Conservation (phyloP, 1,140 invertebrate species). For the Phocides pigmalion region DNA sequence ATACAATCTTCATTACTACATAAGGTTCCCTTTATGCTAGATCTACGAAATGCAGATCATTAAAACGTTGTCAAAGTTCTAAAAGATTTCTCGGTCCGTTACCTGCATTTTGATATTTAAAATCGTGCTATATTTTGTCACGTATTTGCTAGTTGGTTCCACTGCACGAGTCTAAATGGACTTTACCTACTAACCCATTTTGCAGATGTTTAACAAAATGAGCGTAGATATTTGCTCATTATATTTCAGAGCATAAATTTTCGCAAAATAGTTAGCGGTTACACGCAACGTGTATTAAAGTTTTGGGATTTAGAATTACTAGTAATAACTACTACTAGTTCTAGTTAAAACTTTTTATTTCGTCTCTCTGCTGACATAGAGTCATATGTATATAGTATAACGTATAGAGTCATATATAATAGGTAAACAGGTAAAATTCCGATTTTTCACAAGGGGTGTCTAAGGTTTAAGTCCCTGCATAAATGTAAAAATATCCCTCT, state of each 20-base stretch:
- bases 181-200: conserved; percentile 16
- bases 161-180: conserved; percentile 4
- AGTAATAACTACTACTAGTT: too few relatives aligned
- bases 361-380: too few relatives aligned
- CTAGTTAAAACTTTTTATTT: too few relatives aligned
- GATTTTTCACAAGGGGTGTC: too few relatives aligned
- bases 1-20: too few relatives aligned
- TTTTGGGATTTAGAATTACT: too few relatives aligned
- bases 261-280: neutral
- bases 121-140: conserved; percentile 11
- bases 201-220: conserved; percentile 11
- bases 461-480: too few relatives aligned
- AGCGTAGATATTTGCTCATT: neutral
- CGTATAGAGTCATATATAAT: too few relatives aligned
- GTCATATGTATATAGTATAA: too few relatives aligned
- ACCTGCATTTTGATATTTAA: conserved; percentile 6
- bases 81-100: neutral
- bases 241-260: neutral
- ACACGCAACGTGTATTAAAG: neutral
- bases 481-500: neutral
- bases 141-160: conserved; percentile 13
- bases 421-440: too few relatives aligned
- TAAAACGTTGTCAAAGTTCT: conserved; percentile 8
- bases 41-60: conserved; percentile 16
- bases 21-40: too few relatives aligned